Base-by-base conservation (phyloP, 1,140 invertebrate genomes). In the Polypedilum pembai region DNA sequence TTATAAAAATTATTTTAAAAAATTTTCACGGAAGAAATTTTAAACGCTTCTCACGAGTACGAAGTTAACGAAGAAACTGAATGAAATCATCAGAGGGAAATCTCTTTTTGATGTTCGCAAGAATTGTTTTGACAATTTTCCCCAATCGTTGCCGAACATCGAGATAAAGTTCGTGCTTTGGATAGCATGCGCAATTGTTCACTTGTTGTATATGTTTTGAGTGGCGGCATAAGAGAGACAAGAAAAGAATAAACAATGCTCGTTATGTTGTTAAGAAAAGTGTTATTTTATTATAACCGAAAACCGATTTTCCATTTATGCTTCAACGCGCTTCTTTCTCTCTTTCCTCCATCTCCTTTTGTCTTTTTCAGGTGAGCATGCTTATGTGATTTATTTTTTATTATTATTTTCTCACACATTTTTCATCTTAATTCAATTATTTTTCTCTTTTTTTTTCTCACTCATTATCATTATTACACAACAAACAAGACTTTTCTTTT, bases 221-320 rank as follows among this genome's bases (percentile, higher is more conserved):
- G n/a, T 15, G 4, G 3, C 10, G 45, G n/a, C 7, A 15, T 7
- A 69, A 69, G 20, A 21, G 5, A 69, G 8, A 69, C 17, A 69
- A 18, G 20, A 20, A 69, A 69, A 69, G 17, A 21, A 69, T 69
- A 69, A 69, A 69, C 65, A 69, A 69, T 69, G 65, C 65, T 69
- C 65, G 65, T 69, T 69, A 69, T 69, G 65, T 69, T 69, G 65
- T 69, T 69, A 69, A 69, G 65, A 69, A 69, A 69, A 69, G 65
- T 69, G 65, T 69, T 69, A 69, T 69, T 69, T 69, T 69, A 69
- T 69, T 69, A 69, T 69, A 69, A 18, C 20, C 65, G 17, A 21
- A 69, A 69, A 20, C 65, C 65, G 17, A 69, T 56, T 56, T 56
- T 56, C 45, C 45, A 56, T 56, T 56, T 56, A 56, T 56, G 45